Evolutionary conservation across 2,888 invertebrate genomes (phyloP).

Genomic region (Arenicola marina): DNA sequence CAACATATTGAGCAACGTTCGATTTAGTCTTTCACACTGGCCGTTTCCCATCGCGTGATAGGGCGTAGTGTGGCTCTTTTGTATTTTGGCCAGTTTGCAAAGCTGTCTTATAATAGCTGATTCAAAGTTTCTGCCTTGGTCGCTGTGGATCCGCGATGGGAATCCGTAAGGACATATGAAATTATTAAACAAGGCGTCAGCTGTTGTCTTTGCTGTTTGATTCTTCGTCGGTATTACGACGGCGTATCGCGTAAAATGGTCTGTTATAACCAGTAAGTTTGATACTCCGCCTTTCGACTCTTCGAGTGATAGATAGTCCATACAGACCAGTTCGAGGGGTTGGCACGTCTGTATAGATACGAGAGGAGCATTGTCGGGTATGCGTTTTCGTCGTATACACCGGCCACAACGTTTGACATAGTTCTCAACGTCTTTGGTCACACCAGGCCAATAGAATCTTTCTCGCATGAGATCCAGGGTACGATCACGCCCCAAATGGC

Average conservation of each 20-base stretch:
- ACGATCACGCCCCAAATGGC: not conserved
- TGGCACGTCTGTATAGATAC: not conserved
- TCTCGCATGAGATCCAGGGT: not conserved
- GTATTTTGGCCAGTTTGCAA: not conserved
- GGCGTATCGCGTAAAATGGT: not conserved
- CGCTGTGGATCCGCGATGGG: not conserved
- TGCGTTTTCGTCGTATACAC: not conserved
- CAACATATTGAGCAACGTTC: not conserved
- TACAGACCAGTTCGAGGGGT: slow-evolving; percentile 1
- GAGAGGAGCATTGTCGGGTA: too few relatives aligned
- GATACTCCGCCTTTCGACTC: not conserved
- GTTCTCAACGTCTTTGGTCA: not conserved
- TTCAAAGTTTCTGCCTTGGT: not conserved
- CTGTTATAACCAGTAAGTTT: not conserved
- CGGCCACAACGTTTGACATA: not conserved
- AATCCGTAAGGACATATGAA: not conserved
- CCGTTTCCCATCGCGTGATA: not conserved
- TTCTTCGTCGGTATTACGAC: not conserved
- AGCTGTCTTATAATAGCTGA: not conserved
- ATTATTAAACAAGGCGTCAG: not conserved
- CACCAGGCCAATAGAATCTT: not conserved
- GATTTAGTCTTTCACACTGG: not conserved
- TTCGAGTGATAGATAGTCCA: not conserved
- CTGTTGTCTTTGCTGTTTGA: not conserved
- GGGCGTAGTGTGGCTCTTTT: not conserved